phyloP scores from a whole-genome alignment of 1,140 invertebrate species.

The Drosophila baimaii region DNA sequence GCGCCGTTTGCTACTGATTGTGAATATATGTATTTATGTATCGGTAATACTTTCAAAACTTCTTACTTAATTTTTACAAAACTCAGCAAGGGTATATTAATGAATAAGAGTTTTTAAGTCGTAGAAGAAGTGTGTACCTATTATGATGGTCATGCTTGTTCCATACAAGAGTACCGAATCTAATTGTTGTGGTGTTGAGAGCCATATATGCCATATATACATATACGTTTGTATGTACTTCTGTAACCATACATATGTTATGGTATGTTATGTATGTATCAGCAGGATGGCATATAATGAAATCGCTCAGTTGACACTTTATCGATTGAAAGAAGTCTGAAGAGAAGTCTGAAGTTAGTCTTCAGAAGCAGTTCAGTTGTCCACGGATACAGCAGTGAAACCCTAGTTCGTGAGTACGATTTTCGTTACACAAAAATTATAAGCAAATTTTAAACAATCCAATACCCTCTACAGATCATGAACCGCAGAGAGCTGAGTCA shows the following conservation, averaged over 20 bases:
- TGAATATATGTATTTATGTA: too few species aligned
- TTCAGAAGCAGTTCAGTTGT: neutral
- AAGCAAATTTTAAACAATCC: too few species aligned
- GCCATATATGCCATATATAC: too few species aligned
- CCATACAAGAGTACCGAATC: neutral
- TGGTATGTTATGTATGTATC: too few species aligned
- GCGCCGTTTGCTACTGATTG: too few species aligned
- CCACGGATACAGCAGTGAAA: neutral
- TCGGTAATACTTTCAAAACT: too few species aligned
- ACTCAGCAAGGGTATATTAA: neutral
- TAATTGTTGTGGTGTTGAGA: neutral
- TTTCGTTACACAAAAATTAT: neutral
- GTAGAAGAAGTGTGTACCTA: neutral
- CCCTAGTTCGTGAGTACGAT: neutral
- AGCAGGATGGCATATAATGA: neutral
- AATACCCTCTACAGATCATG: constrained; percentile 3
- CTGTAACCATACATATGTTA: neutral
- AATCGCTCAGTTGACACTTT: neutral
- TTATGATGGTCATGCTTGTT: neutral
- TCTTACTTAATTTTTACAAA: neutral
- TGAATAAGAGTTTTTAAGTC: neutral
- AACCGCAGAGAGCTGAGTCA: constrained; percentile 1
- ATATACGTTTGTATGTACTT: neutral
- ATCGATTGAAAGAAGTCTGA: neutral
- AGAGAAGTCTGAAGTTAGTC: neutral